Evolutionary conservation across 2,888 invertebrate species (phyloP), one percentile per base, ranked within the genome.

Genomic region (Acronicta aceris): DNA sequence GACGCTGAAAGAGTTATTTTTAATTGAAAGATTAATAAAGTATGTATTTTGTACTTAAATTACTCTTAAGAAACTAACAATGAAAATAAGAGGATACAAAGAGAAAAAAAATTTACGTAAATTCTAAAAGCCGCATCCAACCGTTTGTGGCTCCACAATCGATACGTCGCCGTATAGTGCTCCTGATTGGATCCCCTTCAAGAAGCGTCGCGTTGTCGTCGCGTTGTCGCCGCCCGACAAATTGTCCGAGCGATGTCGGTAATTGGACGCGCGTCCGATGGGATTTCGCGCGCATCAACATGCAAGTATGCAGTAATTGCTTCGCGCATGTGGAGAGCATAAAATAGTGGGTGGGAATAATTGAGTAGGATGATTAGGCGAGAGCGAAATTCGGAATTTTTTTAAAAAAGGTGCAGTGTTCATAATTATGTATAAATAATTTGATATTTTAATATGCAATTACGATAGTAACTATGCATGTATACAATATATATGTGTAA

Each of bases 121-220:
- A 13, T 12, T 43, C 10, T 12, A 43, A 21, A 47, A 21, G 36
- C 59, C 78, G 3, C 13, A 59, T 77, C 78, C 60, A 61, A 7
- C 5, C 0, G 1, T 57, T 52, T 27, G 2, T 5, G 6, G 5
- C 30, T 60, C 41, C 12, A 48, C 43, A 50, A 42, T 61, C 63
- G 70, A 76, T 71, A 76, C 45, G 52, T 66, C 47, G 58, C 52
- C 63, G 71, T 80, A 70, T 63, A 74, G 69, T 64, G 62, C 53
- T 55, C 57, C 66, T 80, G 81, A 81, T 81, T 80, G 82, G 76
- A 70, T 66, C 52, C 71, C 61, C 67, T 59, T 55, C 73, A 74
- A 77, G 80, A 73, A 71, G 63, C 69, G 65, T n/a, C 51, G 62
- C 69, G 65, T n/a, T 47, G 62, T 52, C 60, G 75, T 62, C 75